Evolutionary conservation across 2,797 vertebrate species (phyloP).

Genomic region (Scyliorhinus canicula): DNA sequence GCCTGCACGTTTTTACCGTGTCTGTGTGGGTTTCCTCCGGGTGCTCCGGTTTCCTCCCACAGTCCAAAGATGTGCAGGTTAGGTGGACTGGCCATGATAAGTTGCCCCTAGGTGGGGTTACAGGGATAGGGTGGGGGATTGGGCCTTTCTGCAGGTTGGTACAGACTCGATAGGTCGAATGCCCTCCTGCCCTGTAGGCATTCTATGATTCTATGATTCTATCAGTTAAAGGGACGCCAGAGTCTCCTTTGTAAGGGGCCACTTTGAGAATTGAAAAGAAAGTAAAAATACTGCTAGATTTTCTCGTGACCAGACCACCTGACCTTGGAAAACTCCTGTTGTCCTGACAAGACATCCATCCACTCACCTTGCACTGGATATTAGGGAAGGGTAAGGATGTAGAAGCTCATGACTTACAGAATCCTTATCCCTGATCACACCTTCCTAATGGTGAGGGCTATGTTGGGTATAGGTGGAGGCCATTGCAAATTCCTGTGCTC

Average conservation of each 20-base stretch:
- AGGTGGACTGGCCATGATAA: too few species aligned
- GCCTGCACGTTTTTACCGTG: too few species aligned
- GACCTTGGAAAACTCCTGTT: background rate
- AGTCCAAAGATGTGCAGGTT: too few species aligned
- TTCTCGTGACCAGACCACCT: background rate
- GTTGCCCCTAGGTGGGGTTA: too few species aligned
- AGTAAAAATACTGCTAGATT: background rate
- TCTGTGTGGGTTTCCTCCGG: too few species aligned
- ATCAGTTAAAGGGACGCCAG: background rate
- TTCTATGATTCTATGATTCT: too few species aligned
- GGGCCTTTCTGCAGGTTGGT: too few species aligned
- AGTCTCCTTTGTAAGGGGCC: background rate
- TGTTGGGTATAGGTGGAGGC: background rate
- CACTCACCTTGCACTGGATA: background rate
- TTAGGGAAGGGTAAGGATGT: background rate
- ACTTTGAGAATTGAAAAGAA: background rate
- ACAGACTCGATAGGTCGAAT: too few species aligned
- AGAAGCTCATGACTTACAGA: background rate
- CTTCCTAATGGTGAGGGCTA: background rate
- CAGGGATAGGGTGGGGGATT: too few species aligned
- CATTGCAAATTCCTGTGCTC: background rate
- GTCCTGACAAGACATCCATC: background rate
- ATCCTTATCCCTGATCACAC: background rate
- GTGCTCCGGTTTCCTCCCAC: too few species aligned
- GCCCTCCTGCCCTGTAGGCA: too few species aligned